Conservation (phyloP, 2,888 invertebrate genomes). For the Platerodrilus igneus region DNA sequence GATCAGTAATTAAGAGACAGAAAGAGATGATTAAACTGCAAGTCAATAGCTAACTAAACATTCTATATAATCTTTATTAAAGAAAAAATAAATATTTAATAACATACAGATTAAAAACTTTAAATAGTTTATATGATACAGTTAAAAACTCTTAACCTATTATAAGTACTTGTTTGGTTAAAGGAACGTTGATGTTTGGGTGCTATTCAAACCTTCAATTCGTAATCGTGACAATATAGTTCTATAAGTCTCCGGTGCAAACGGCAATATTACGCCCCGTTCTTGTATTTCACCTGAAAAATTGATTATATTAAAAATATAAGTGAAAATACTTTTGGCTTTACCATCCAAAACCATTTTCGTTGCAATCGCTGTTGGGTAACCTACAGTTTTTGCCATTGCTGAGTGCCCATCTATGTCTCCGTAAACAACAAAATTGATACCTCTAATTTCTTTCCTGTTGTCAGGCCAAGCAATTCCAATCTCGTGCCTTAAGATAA, state of each 20-base stretch:
- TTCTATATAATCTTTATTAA: no score
- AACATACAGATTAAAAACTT: no score
- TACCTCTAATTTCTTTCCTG: constrained; percentile 71
- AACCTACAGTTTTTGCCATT: constrained; percentile 92
- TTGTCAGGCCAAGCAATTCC: constrained; percentile 90
- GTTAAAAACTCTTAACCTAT: no score
- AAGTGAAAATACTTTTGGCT: no score
- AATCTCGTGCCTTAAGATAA: constrained; percentile 90
- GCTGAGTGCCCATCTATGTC: constrained; percentile 79
- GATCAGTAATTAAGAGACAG: no score
- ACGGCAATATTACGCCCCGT: constrained; percentile 88
- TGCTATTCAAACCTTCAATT: constrained; percentile 74
- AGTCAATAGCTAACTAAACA: no score
- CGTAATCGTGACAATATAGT: constrained; percentile 85
- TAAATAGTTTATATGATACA: no score
- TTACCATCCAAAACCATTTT: constrained; percentile 96
- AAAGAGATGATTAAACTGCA: no score
- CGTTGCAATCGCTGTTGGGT: constrained; percentile 91
- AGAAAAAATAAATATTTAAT: no score
- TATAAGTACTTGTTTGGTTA: no score
- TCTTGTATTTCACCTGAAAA: constrained; percentile 89
- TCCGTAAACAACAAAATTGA: constrained; percentile 89
- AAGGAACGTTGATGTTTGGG: constrained; percentile 58
- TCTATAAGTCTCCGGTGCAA: constrained; percentile 86
- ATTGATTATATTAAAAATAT: neutral